Evolutionary conservation across 2,113 vertebrate species (phyloP), one percentile per base, ranked within the genome.

Genomic region (Malurus alboscapulatus): DNA sequence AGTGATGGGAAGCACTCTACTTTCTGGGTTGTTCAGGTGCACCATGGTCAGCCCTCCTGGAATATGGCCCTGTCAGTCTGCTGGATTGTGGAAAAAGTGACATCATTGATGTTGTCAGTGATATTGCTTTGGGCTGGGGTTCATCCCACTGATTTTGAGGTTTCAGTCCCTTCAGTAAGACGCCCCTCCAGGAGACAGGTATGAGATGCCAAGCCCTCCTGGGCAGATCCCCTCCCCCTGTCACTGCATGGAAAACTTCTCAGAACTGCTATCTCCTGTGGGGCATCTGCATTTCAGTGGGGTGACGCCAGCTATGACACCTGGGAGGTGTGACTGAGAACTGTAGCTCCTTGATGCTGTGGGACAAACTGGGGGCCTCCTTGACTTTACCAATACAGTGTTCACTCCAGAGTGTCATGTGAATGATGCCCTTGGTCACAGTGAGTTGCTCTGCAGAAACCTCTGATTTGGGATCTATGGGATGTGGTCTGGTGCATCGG

Each of bases 281-380:
- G 32, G 34, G 15, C 17, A 20, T 32, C 30, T 42, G 27, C 1
- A 3, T 75, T 69, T 66, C 54, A 21, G 53, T 32, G 50, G 11
- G 21, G 6, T 40, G 47, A n/a, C 0, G 0, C 73, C 63, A 84
- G 47, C 30, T 11, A 15, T 81, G 50, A 20, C 34, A 26, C n/a
- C 45, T 21, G 12, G 22, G 26, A 59, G 34, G 22, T 10, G 2
- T 27, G 32, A 25, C 77, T 7, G 2, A 40, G 48, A 32, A n/a
- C n/a, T 4, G 1, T 53, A 59, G 62, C 27, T 2, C 2, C 45
- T 38, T 21, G 26, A 6, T 51, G 42, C 34, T 66, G 47, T 12
- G 1, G 24, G 53, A 17, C 47, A 32, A 57, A 53, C 29, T 11
- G 12, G 21, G 21, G 29, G 32, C 57, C 51, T 82, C 2, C 3